Evolutionary conservation across 2,113 vertebrate genomes (phyloP).

Genomic region (Cygnus buccinator): DNA sequence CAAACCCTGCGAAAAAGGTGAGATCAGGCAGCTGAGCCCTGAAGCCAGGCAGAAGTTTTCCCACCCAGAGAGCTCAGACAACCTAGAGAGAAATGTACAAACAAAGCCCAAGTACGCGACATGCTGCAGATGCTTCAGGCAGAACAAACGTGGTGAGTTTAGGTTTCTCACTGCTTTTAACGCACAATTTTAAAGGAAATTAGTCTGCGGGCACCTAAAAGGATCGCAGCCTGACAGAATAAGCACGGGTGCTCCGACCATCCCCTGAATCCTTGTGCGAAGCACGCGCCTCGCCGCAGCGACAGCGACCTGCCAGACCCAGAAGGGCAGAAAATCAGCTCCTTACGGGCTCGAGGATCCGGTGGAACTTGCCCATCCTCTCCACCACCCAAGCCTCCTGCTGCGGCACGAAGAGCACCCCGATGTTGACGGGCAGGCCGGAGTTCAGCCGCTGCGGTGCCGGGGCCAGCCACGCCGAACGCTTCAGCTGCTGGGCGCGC

Average conservation of each 20-base stretch:
- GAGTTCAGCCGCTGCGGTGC: conserved; percentile 81
- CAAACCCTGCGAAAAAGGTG: conserved; percentile 82
- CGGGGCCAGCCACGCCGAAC: neutral
- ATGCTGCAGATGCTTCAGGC: neutral
- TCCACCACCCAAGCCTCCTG: conserved; percentile 99
- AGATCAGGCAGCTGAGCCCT: neutral
- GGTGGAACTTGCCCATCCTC: conserved; percentile 95
- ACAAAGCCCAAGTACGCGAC: rapidly evolving
- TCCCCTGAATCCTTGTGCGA: rapidly evolving
- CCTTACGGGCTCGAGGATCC: conserved; percentile 93
- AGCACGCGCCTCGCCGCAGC: neutral
- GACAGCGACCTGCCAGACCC: conserved; percentile 7
- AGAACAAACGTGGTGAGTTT: rapidly evolving
- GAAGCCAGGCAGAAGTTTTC: too few species aligned
- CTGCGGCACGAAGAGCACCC: conserved; percentile 94
- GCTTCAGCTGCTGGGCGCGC: conserved; percentile 31
- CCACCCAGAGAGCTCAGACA: neutral
- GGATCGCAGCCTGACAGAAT: neutral
- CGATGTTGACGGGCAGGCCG: conserved; percentile 88
- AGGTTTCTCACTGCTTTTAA: neutral
- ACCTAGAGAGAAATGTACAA: neutral
- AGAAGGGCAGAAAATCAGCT: conserved; percentile 3
- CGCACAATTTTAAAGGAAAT: neutral
- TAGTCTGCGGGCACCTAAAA: neutral
- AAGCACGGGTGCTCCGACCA: neutral